A percentile compares a stretch with the other conserved stretches of the same genome.
These are phyloP conservation scores for Agrilus cyanescens DNA, from an alignment of 2,888 invertebrate species.

Conservation along the genomic window DNA sequence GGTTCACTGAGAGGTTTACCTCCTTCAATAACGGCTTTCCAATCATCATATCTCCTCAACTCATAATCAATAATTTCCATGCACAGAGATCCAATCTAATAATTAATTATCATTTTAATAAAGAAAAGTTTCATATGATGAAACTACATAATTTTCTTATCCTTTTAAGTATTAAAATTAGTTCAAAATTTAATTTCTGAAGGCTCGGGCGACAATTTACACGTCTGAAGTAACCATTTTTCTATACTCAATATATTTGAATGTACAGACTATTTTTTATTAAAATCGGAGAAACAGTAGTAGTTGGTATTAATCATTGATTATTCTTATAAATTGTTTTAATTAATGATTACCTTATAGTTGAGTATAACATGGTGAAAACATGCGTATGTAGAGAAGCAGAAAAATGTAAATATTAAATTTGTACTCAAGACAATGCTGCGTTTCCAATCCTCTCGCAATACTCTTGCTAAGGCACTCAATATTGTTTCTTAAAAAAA, in stretches of 20 bases:
- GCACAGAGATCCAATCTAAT: slow-evolving; percentile 84
- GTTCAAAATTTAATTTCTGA: too few species aligned
- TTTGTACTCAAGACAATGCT: slow-evolving; percentile 94
- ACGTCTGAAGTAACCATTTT: too few species aligned
- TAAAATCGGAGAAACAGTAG: too few species aligned
- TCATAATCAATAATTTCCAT: slow-evolving; percentile 96
- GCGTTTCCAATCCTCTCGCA: slow-evolving; percentile 95
- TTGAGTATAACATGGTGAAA: slow-evolving; percentile 92
- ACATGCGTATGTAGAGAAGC: slow-evolving; percentile 89
- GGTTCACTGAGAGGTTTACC: slow-evolving; percentile 35
- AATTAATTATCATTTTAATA: slow-evolving; percentile 3
- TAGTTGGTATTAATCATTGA: too few species aligned
- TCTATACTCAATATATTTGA: too few species aligned
- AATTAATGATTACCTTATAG: slow-evolving; percentile 74
- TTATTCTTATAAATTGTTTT: too few species aligned
- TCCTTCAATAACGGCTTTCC: slow-evolving; percentile 65
- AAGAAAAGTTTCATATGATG: too few species aligned
- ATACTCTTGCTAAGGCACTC: slow-evolving; percentile 87
- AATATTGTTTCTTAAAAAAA: slow-evolving; percentile 72
- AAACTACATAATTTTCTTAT: too few species aligned
- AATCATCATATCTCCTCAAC: slow-evolving; percentile 82
- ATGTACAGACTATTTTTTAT: too few species aligned
- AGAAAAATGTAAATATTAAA: slow-evolving; percentile 93
- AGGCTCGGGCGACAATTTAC: too few species aligned
- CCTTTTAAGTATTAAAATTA: too few species aligned